Evolutionary conservation across 2,888 invertebrate genomes (phyloP), one percentile per base, ranked within the genome.

Genomic region (Matsumyia berberina): DNA sequence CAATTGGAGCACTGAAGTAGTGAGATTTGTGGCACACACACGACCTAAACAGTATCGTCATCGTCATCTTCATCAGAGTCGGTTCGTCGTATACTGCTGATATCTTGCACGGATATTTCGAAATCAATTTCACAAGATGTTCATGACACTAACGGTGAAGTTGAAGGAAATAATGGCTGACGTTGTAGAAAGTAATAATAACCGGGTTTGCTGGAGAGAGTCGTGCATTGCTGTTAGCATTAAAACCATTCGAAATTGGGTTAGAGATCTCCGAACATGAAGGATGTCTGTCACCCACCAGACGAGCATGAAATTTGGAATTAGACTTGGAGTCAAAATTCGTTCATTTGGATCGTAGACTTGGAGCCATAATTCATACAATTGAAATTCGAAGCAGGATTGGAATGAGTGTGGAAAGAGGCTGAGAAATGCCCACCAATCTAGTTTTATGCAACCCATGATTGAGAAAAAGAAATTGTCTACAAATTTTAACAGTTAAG

Each of bases 1-100:
- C 74, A 85, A 85, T 72, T 80, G 66, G 70, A 85, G 70, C 74
- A 85, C 31, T 85, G 74, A 85, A 60, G 69, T 76, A 66, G 76
- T 70, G 66, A 64, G 74, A 80, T 76, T 66, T 85, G 74, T 74
- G 66, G 39, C 79, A 66, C 49, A 66, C 58, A 51, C 17, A 55
- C 31, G 66, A 57, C 57, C 57, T 67, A 46, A 69, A 64, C 62
- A 64, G 17, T 37, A 17, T 51, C 31, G 42, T 33, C 44, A 17
- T 62, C 53, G 17, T 33, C 33, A n/a, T n/a, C n/a, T n/a, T n/a
- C n/a, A n/a, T n/a, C n/a, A n/a, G n/a, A n/a, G n/a, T n/a, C n/a
- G n/a, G n/a, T 12, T 72, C 15, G 31, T 55, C 53, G 8, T 46
- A 35, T 12, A 29, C 12, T 24, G 2, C 44, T 79, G 57, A 73